Evolutionary conservation across 2,113 vertebrate species (phyloP).

Genomic region (Eptesicus fuscus): DNA sequence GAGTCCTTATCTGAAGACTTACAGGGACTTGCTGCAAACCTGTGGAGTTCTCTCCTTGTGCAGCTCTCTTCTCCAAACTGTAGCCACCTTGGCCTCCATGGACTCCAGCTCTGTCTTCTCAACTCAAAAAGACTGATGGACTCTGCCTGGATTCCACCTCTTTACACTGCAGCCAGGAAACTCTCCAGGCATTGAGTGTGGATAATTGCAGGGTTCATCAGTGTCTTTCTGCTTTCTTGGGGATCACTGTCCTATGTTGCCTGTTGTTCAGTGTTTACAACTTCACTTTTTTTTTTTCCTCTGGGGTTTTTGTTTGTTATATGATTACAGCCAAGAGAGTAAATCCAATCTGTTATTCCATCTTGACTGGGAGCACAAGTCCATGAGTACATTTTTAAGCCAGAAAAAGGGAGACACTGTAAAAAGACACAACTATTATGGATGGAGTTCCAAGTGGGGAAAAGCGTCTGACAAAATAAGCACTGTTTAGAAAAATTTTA

Average conservation of each 20-base stretch:
- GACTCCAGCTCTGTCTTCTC: not conserved
- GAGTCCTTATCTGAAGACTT: not conserved
- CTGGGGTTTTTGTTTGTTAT: not conserved
- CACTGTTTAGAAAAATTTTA: not conserved
- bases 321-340: not conserved
- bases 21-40: not conserved
- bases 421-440: not conserved
- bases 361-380: slow-evolving; percentile 1
- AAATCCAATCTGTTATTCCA: slow-evolving; percentile 29
- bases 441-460: not conserved
- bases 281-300: slow-evolving; percentile 1
- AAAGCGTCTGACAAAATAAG: slow-evolving; percentile 1
- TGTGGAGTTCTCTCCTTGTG: not conserved
- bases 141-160: not conserved
- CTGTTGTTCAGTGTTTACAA: not conserved
- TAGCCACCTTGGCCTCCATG: not conserved
- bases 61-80: not conserved
- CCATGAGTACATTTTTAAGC: not conserved
- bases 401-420: not conserved
- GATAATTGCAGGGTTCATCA: not conserved
- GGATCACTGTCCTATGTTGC: not conserved
- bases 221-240: not conserved
- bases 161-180: not conserved
- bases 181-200: not conserved
- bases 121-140: not conserved